Conservation (phyloP, 1,140 invertebrate species). For the Planococcus citri region DNA sequence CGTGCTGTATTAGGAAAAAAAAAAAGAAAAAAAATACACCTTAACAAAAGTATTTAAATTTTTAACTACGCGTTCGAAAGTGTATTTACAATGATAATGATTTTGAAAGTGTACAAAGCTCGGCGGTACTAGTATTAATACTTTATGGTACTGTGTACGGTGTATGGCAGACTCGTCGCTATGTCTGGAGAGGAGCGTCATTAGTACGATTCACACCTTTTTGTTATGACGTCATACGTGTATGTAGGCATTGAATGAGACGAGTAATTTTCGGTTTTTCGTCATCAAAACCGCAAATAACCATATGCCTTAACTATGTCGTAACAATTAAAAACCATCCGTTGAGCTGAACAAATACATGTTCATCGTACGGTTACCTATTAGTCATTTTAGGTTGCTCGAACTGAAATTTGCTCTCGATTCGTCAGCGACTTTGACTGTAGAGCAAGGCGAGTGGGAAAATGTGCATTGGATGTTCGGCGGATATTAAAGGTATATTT, state of each 20-base stretch:
- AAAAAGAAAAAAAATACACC: not conserved
- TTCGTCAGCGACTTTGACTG: too few species aligned
- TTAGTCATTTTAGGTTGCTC: not conserved
- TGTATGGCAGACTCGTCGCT: too few species aligned
- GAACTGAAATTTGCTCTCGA: too few species aligned
- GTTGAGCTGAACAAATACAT: not conserved
- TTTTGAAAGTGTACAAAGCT: not conserved
- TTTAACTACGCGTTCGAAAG: not conserved
- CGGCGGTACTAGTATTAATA: too few species aligned
- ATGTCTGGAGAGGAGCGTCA: slow-evolving; percentile 5
- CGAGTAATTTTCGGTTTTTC: slow-evolving; percentile 3
- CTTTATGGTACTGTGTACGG: too few species aligned
- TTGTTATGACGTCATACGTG: not conserved
- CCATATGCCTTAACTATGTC: not conserved
- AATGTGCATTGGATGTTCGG: too few species aligned
- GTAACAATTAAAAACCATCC: not conserved
- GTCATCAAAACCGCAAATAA: slow-evolving; percentile 3
- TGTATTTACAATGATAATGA: slow-evolving; percentile 4
- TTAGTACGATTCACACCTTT: not conserved
- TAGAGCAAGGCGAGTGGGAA: too few species aligned
- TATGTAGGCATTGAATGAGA: not conserved
- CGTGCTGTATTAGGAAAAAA: too few species aligned
- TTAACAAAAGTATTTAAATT: not conserved
- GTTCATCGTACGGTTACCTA: not conserved
- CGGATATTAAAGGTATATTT: too few species aligned